Conservation (phyloP, 2,113 vertebrate species). For the Podilymbus podiceps region DNA sequence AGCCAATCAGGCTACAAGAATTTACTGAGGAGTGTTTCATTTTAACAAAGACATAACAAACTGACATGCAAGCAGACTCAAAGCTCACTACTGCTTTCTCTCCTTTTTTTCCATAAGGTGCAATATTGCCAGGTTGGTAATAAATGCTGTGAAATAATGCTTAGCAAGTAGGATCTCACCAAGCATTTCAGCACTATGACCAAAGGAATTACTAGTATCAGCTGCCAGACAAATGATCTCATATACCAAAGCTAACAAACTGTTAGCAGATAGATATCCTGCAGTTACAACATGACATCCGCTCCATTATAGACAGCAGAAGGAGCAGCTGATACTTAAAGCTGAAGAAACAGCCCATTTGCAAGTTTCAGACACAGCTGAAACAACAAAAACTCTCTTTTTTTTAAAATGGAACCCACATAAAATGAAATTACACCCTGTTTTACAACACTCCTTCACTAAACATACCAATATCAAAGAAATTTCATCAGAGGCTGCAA, state of each 20-base stretch:
- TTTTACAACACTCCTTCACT: conserved; percentile 11
- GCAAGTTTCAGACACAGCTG: background rate
- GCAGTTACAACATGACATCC: conserved; percentile 50
- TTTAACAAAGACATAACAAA: background rate
- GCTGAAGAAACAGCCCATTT: background rate
- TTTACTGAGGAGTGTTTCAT: background rate
- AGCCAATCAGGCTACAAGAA: background rate
- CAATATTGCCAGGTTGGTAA: conserved; percentile 50
- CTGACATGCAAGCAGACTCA: background rate
- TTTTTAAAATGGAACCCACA: background rate
- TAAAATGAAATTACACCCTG: background rate
- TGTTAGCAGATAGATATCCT: conserved; percentile 45
- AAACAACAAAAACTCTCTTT: background rate
- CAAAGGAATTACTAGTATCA: conserved; percentile 58
- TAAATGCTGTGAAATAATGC: conserved; percentile 47
- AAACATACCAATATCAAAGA: background rate
- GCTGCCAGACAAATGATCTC: conserved; percentile 68
- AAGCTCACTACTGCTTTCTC: conserved; percentile 44
- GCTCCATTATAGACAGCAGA: conserved; percentile 35
- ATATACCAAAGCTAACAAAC: conserved; percentile 55
- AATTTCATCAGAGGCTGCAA: background rate
- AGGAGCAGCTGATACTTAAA: conserved; percentile 45
- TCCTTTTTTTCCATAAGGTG: conserved; percentile 53
- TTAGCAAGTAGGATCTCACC: conserved; percentile 39
- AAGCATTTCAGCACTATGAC: conserved; percentile 43